These are phyloP conservation scores for Goniozus legneri DNA, from an alignment of 1,140 invertebrate species.

Conservation along the genomic window DNA sequence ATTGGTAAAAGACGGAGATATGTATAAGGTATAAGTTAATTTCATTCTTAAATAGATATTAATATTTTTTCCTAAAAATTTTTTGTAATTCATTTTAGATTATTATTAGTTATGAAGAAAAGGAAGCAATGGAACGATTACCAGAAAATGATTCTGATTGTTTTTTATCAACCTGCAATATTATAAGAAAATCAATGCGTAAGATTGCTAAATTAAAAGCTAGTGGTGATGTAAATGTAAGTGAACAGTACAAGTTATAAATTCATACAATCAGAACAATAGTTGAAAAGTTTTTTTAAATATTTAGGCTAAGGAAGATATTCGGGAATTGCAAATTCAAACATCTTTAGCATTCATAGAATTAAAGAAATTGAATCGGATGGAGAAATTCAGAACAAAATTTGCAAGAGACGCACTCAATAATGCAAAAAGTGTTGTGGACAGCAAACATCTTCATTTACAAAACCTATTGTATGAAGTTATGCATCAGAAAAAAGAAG, in stretches of 20 bases:
- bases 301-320: constrained; percentile 58
- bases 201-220: constrained; percentile 66
- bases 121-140: constrained; percentile 64
- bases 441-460: constrained; percentile 83
- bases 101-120: constrained; percentile 69
- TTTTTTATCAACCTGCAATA: constrained; percentile 67
- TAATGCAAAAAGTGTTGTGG: constrained; percentile 81
- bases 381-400: constrained; percentile 84
- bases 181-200: constrained; percentile 62
- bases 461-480: constrained; percentile 96
- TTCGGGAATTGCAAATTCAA: constrained; percentile 65
- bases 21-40: constrained; percentile 42
- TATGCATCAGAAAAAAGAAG: constrained; percentile 89
- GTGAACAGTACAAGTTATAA: constrained; percentile 18
- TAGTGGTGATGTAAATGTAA: constrained; percentile 55
- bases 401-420: constrained; percentile 73
- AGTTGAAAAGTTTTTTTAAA: constrained; percentile 5
- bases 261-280: constrained; percentile 13
- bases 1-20: constrained; percentile 35
- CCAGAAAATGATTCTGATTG: constrained; percentile 64
- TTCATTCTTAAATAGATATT: not conserved
- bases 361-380: constrained; percentile 85
- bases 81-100: constrained; percentile 45
- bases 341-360: constrained; percentile 72
- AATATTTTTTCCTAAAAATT: constrained; percentile 1